Evolutionary conservation across 2,888 invertebrate species (phyloP), one percentile per base, ranked within the genome.

Genomic region (Hypselothyrea guttata): DNA sequence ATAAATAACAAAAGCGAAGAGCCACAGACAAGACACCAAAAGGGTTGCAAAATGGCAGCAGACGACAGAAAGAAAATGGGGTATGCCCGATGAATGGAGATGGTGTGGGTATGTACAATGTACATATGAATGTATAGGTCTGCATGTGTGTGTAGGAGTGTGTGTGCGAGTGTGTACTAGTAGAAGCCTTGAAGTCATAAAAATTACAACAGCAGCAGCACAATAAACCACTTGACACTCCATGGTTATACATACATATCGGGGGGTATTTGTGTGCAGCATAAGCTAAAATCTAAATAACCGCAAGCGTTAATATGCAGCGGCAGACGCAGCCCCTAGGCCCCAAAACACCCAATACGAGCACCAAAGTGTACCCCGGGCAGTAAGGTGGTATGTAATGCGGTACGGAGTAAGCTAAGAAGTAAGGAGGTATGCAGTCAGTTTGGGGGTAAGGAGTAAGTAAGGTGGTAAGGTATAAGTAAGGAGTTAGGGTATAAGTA

Each of bases 281-380:
- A 58, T 65, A 71, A 70, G 71, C 65, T 57, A 4, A 61, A 71
- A 70, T 71, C 71, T 57, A 70, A 71, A 71, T 61, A 71, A 55
- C 75, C 71, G 30, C 71, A 74, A 65, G 61, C 57, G 33, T 38
- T 61, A 58, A 71, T 56, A 57, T 69, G 49, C 71, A 18, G 11
- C 52, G 55, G 34, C 54, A 57, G 46, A 57, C 40, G 40, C 44
- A 28, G 22, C 8, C 67, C 28, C 18, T 7, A n/a, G n/a, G n/a
- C n/a, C n/a, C n/a, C n/a, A n/a, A n/a, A n/a, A n/a, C 46, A 31
- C 34, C 28, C 27, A 47, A 8, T n/a, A n/a, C n/a, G n/a, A n/a
- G n/a, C n/a, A n/a, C n/a, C n/a, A n/a, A n/a, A n/a, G n/a, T n/a
- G n/a, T n/a, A n/a, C n/a, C n/a, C n/a, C n/a, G n/a, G n/a, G n/a